Base-by-base conservation (phyloP, 2,113 vertebrate species). In the Etheostoma cragini region DNA sequence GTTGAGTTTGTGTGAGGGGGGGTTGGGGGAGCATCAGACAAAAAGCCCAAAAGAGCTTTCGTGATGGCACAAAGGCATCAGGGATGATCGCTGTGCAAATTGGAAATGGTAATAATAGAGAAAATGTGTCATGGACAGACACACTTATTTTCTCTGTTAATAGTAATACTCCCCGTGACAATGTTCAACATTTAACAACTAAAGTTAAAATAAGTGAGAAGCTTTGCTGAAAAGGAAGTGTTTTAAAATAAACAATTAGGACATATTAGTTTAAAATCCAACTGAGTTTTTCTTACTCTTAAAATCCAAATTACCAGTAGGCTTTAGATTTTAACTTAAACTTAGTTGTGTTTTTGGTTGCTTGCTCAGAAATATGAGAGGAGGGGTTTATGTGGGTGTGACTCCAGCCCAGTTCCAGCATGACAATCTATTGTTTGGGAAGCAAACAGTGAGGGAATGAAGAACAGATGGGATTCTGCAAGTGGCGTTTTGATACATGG, bases 401-500 rank as follows among this genome's bases (percentile, higher is more conserved):
- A 82, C 72, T 78, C 10, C 45, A 16, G 12, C 45, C 45, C 21
- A 8, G 8, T 49, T 61, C 72, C 57, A 69, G 35, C 52, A 66
- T 24, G 42, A 53, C 49, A n/a, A 0, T 38, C 88, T 35, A 81
- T 93, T 92, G 92, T 94, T 60, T 72, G 53, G 67, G 68, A 53
- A 57, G 80, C 62, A 72, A 73, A 70, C 80, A 84, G 69, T 88
- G 80, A 83, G 52, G 88, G 88, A 89, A 91, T 88, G 91, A 79
- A 70, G 90, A 94, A 78, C 95, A 96, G 95, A 95, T 96, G 95
- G 94, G 90, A 76, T 76, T 47, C 89, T 66, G 82, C 79, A 16
- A 86, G 82, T 78, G 80, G 81, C 74, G 33, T 90, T 87, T 79
- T 78, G 84, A 90, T 84, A 58, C 78, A 86, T 69, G 60, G 70